Base-by-base conservation (phyloP, 1,140 invertebrate species). In the Pararge aegeria region DNA sequence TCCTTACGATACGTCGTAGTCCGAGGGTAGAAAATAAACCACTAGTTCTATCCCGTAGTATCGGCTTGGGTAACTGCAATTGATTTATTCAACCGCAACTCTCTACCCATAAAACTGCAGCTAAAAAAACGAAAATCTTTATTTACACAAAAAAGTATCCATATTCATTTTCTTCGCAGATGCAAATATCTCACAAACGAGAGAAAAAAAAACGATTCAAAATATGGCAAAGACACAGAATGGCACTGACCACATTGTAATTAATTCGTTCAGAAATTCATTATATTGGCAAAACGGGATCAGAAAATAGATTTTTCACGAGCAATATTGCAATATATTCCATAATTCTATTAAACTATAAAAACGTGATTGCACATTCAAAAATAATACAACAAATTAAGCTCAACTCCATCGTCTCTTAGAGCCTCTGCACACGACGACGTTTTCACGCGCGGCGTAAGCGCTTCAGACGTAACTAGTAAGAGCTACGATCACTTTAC, bases 311-410 rank as follows among this genome's bases (percentile, higher is more conserved):
- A 71, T 65, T 73, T n/a, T 74, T 70, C 69, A 70, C 73, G 58
- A 68, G 64, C 71, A 66, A 66, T 56, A 55, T 24, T 55, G 44
- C 57, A 58, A 34, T 27, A 34, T 58, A 54, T 34, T 38, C 21
- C 30, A 27, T 49, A 49, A 15, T 20, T 27, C 38, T 49, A 60
- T 65, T 55, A 64, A 52, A 44, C 52, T 61, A 68, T 50, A 61
- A 68, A 64, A 65, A 61, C 68, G 64, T 63, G 62, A 79, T 64
- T 71, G 70, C 73, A 75, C 70, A 68, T 60, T 70, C 58, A 62
- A 67, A 27, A 75, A 70, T 59, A 68, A 75, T 52, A 74, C 68
- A 67, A 73, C 69, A 76, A 81, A 67, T 71, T 61, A 79, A 79
- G 72, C 74, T 78, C 68, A 78, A 78, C 68, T 56, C 61, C 61